These are phyloP conservation scores for Prosopocoilus inquinatus DNA, from an alignment of 2,888 invertebrate genomes.

Conservation along the genomic window DNA sequence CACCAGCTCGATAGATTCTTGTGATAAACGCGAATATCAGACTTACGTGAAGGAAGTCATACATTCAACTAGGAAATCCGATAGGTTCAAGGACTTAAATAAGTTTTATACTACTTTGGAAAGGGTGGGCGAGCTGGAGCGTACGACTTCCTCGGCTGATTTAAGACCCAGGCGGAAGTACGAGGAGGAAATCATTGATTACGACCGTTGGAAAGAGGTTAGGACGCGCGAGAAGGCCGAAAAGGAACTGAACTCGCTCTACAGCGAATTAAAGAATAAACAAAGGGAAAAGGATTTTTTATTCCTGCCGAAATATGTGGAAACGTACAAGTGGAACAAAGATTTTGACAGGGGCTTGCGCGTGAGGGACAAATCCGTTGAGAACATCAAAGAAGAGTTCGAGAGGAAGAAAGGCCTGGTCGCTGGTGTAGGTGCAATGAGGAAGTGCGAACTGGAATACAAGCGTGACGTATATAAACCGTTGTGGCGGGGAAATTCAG, in stretches of 20 bases:
- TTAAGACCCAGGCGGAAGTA: constrained; percentile 69
- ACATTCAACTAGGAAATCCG: constrained; percentile 67
- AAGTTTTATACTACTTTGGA: constrained; percentile 84
- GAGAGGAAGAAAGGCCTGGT: constrained; percentile 59
- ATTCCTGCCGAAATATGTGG: constrained; percentile 73
- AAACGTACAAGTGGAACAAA: constrained; percentile 73
- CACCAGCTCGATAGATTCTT: constrained; percentile 51
- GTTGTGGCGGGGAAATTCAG: constrained; percentile 80
- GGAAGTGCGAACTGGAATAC: constrained; percentile 48
- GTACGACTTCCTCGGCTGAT: constrained; percentile 68
- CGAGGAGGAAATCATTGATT: constrained; percentile 81
- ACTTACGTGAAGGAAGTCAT: constrained; percentile 66
- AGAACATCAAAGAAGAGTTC: constrained; percentile 78
- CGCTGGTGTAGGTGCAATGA: constrained; percentile 51
- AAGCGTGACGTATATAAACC: constrained; percentile 74
- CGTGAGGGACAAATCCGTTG: constrained; percentile 83
- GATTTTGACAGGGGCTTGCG: constrained; percentile 74
- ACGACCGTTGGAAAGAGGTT: constrained; percentile 82
- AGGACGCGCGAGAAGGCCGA: constrained; percentile 78
- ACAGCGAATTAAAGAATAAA: constrained; percentile 71
- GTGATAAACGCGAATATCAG: constrained; percentile 63
- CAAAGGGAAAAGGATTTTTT: constrained; percentile 82
- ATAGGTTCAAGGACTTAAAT: constrained; percentile 80
- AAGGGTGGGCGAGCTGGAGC: constrained; percentile 78
- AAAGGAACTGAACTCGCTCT: constrained; percentile 74